These are phyloP conservation scores for Sturmia bella DNA, from an alignment of 2,888 invertebrate species.

Conservation along the genomic window DNA sequence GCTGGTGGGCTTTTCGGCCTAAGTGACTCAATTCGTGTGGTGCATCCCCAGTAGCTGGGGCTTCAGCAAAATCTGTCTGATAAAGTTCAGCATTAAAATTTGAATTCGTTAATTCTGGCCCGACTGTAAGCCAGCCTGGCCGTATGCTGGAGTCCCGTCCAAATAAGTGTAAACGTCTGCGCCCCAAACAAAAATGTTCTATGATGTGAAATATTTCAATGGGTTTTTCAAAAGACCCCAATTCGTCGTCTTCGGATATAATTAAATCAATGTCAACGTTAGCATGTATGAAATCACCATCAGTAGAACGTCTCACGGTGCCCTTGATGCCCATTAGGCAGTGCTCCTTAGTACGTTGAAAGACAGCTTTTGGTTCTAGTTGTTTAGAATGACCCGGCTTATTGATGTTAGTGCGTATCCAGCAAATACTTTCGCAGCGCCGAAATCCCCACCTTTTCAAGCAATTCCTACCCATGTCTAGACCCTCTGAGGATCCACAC, in stretches of 20 bases:
- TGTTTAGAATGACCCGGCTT: constrained; percentile 97
- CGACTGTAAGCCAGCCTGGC: constrained; percentile 96
- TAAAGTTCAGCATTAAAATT: constrained; percentile 96
- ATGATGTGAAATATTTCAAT: constrained; percentile 99
- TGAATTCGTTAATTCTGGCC: constrained; percentile 96
- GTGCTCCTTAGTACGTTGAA: constrained; percentile 98
- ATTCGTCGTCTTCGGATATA: constrained; percentile 97
- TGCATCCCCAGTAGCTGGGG: constrained; percentile 95
- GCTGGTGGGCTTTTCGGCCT: constrained; percentile 98
- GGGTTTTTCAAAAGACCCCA: constrained; percentile 97
- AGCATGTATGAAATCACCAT: constrained; percentile 99
- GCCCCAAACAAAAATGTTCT: constrained; percentile 97
- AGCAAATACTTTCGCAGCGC: constrained; percentile 98
- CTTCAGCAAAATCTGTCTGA: constrained; percentile 90
- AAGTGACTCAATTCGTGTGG: constrained; percentile 96
- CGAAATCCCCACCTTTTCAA: constrained; percentile 98
- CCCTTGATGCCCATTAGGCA: constrained; percentile 99
- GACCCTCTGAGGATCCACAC: constrained; percentile 98
- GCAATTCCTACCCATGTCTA: constrained; percentile 97
- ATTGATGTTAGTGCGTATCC: constrained; percentile 98
- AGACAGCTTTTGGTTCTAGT: constrained; percentile 95
- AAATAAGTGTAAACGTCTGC: constrained; percentile 95
- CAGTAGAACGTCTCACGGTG: constrained; percentile 94
- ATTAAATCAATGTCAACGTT: constrained; percentile 99
- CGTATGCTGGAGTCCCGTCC: constrained; percentile 97